Evolutionary conservation across 2,797 vertebrate genomes (phyloP), one percentile per base, ranked within the genome.

Genomic region (Limnodromus scolopaceus): DNA sequence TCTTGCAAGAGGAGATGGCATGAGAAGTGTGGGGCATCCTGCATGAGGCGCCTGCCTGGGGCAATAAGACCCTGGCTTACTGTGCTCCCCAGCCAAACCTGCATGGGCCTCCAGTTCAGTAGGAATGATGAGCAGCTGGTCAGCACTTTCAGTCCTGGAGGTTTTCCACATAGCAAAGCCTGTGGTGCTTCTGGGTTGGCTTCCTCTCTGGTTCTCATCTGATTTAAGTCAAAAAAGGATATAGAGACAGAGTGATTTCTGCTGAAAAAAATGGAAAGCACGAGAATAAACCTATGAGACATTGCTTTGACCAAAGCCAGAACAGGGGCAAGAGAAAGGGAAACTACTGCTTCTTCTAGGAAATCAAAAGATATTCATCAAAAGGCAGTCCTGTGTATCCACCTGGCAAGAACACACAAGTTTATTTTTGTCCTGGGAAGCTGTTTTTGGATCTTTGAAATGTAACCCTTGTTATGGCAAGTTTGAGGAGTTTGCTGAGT

Each of bases 391-490:
- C 85, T 83, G 80, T 45, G 25, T 39, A 54, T 85, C 65, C 57
- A 68, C 85, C 93, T 65, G 79, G 46, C 86, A 95, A 78, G 68
- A 92, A 34, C 39, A 89, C 45, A 80, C 25, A 38, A 61, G 75
- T 96, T 95, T 96, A 91, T 92, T 65, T 93, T 89, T 80, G 76
- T 82, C 72, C 34, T 46, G 86, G 66, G 39, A 89, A 75, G 63
- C 71, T 6, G 54, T 69, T 96, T 95, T 80, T 77, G 92, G 83
- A 90, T 89, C 92, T 95, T 74, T 51, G n/a, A 96, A 92, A 91
- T 11, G 16, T 68, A 92, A 88, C 43, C 28, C n/a, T 25, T 38
- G 55, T 61, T 94, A 69, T 36, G 6, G 72, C 88, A 92, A 93
- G 81, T 95, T 94, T 92, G 82, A 80, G 41, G 71, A 91, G 88